Evolutionary conservation across 2,797 vertebrate genomes (phyloP), one percentile per base, ranked within the genome.

Genomic region (Bradypodion ventrale): DNA sequence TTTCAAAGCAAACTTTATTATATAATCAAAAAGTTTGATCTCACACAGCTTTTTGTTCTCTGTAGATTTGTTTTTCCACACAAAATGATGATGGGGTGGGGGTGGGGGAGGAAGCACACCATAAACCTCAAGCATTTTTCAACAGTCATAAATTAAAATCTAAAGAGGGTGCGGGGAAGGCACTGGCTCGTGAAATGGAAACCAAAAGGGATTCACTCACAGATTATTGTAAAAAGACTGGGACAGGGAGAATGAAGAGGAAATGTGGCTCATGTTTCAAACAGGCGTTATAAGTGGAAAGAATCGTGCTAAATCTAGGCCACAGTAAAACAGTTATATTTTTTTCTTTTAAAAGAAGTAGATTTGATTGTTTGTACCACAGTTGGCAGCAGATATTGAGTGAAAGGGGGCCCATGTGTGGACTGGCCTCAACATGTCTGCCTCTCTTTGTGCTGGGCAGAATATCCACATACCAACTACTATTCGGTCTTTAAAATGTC

Each of bases 1-100:
- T 77, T 85, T 59, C 63, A 77, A 85, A 82, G 79, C 79, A 85
- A 82, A 81, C 32, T 85, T 85, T 85, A 85, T 82, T 72, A 84
- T 65, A 81, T 85, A 37, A 62, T 69, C 25, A 2, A 27, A 25
- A 78, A 27, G 32, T 78, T 78, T 62, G 56, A 72, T 66, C 42
- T 62, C 82, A 78, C 77, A 25, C 66, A 84, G 63, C 78, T 85
- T 85, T 70, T 76, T 12, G 81, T 81, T 42, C 29, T 84, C n/a
- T 10, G 29, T 56, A 56, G 37, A 44, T 77, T 68, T 59, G 25
- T 49, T 40, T 75, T 35, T 66, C 46, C 63, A 62, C 79, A 82
- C 60, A 44, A 9, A 0, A 37, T 21, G 15, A 16, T 40, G n/a
- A n/a, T n/a, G n/a, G n/a, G n/a, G n/a, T n/a, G 25, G 69, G 29